Conservation (phyloP, 2,888 invertebrate species). For the Neoaliturus tenellus region DNA sequence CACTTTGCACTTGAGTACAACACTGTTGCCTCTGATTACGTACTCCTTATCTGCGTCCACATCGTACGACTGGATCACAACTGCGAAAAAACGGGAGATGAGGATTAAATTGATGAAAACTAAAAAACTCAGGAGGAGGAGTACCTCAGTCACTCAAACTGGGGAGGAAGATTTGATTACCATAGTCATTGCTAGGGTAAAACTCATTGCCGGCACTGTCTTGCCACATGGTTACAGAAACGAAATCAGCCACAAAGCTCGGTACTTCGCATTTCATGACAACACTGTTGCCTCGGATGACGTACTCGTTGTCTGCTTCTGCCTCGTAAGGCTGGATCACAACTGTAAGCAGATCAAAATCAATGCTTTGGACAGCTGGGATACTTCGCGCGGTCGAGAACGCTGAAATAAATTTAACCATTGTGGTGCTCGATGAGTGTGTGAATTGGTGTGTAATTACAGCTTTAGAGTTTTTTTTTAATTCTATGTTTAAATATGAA, state of each 20-base stretch:
- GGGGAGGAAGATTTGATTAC: constrained; percentile 1
- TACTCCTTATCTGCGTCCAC: constrained; percentile 93
- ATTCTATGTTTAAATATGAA: too few species aligned
- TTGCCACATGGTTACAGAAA: constrained; percentile 90
- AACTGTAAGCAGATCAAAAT: constrained; percentile 78
- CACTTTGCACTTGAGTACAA: constrained; percentile 92
- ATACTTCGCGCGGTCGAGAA: too few species aligned
- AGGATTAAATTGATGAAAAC: neutral
- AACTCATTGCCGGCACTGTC: constrained; percentile 82
- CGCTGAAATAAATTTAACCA: too few species aligned
- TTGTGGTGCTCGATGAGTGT: too few species aligned
- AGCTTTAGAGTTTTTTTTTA: too few species aligned
- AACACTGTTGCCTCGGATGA: constrained; percentile 92
- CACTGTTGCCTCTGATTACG: constrained; percentile 93
- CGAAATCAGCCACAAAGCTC: constrained; percentile 95
- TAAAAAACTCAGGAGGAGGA: neutral
- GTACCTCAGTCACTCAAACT: neutral
- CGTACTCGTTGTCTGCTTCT: constrained; percentile 92
- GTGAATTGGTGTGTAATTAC: too few species aligned
- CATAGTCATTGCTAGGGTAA: constrained; percentile 55
- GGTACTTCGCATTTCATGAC: constrained; percentile 94
- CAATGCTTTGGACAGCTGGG: too few species aligned
- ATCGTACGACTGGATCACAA: constrained; percentile 88
- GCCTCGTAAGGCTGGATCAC: constrained; percentile 89
- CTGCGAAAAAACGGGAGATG: constrained; percentile 72